These are phyloP conservation scores for Urechis unicinctus DNA, from an alignment of 2,888 invertebrate species.

Conservation along the genomic window DNA sequence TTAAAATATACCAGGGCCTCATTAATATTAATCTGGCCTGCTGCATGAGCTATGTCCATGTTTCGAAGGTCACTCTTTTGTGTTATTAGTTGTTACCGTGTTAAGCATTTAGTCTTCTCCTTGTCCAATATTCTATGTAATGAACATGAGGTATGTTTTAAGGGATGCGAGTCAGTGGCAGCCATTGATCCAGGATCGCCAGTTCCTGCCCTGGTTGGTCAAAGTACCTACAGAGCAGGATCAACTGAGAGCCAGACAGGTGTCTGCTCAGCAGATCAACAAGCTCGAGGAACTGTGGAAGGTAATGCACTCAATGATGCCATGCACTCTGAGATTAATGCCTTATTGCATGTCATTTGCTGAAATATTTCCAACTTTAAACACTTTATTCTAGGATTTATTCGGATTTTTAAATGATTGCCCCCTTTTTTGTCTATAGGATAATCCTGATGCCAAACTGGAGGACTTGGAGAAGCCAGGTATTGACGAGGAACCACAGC, in stretches of 20 bases:
- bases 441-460: constrained; percentile 94
- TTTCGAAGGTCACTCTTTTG: too few species aligned
- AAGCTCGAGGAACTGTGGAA: constrained; percentile 98
- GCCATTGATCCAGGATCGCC: constrained; percentile 91
- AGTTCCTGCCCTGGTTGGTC: constrained; percentile 90
- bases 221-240: constrained; percentile 91
- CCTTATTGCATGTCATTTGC: too few species aligned
- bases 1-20: neutral
- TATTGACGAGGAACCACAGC: constrained; percentile 95
- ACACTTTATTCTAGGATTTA: too few species aligned
- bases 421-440: constrained; percentile 53
- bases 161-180: constrained; percentile 96
- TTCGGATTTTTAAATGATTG: too few species aligned
- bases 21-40: neutral
- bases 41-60: too few species aligned
- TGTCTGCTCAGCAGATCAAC: constrained; percentile 94
- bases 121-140: neutral
- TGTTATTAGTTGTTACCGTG: neutral
- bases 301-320: constrained; percentile 22
- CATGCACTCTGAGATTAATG: neutral
- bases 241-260: constrained; percentile 89
- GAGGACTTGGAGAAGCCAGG: constrained; percentile 98
- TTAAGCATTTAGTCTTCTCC: neutral
- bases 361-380: too few species aligned
- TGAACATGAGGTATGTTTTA: neutral